A percentile compares a stretch with the other conserved stretches of the same genome.
Evolutionary conservation across 2,113 vertebrate species (phyloP).

Genomic region (Myotis davidii): DNA sequence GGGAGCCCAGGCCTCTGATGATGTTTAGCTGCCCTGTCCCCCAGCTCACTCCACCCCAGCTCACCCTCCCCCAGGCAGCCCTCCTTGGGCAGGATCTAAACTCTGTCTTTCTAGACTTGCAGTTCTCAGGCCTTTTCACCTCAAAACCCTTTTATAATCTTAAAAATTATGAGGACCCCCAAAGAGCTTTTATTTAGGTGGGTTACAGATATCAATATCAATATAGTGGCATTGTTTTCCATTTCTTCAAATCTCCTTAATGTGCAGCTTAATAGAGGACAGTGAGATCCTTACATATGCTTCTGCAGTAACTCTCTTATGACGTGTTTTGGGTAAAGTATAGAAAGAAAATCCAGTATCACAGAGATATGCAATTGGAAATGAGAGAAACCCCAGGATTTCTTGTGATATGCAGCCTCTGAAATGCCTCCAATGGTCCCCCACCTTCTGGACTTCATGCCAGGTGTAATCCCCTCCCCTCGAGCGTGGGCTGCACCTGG

Average conservation of each 20-base stretch:
- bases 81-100: not conserved
- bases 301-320: not conserved
- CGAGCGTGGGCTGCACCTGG: not conserved
- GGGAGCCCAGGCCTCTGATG: not conserved
- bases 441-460: not conserved
- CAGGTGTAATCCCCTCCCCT: not conserved
- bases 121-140: not conserved
- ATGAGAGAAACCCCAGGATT: not conserved
- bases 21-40: not conserved
- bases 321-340: not conserved
- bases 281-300: not conserved
- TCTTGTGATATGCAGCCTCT: not conserved
- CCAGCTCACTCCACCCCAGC: not conserved
- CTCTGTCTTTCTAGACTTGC: not conserved
- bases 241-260: not conserved
- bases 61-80: not conserved
- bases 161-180: not conserved
- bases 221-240: not conserved
- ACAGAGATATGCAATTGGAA: not conserved
- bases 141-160: not conserved
- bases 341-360: not conserved
- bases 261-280: not conserved
- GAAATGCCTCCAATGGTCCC: not conserved
- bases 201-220: not conserved
- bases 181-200: not conserved